Base-by-base conservation (phyloP, 2,888 invertebrate species). In the Hedychridium roseum region DNA sequence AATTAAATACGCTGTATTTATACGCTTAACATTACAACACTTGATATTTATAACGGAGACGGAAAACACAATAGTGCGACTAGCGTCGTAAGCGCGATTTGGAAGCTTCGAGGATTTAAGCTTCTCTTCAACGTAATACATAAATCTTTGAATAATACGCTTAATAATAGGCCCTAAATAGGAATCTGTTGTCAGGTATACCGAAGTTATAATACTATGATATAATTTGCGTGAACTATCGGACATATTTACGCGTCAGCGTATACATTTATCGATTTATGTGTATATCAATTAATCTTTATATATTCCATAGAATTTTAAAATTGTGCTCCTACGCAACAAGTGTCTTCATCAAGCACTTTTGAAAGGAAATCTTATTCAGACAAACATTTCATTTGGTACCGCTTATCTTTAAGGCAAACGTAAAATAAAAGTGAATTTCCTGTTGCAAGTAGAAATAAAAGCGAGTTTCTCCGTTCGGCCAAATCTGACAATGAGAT, bases 281-380 rank as follows among this genome's bases (percentile, higher is more conserved):
- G 34, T 57, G 50, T 60, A 60, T 47, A 38, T 61, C 63, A 63
- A 38, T 64, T 47, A 56, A 51, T 66, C 54, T 68, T 47, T 58
- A 50, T 63, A n/a, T n/a, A 56, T 57, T 52, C 57, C 36, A 59
- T 68, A 68, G 58, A 69, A 66, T 62, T 61, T 66, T 30, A 50
- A 63, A 50, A 43, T 39, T 55, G 61, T 70, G 65, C 64, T 60
- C 52, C 59, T 62, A 71, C 43, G 52, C 65, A 70, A 68, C 66
- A 64, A 66, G 57, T 68, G 57, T 37, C n/a, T 35, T 32, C 34
- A 21, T 16, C 56, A 46, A 45, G 27, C 55, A 35, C 34, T 43
- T 56, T 43, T 55, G 42, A 49, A 23, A 23, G 9, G 5, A 23
- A 23, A 23, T 23, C 5, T 23, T 6, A 5, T 23, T 9, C 5